A percentile compares a stretch with the other conserved stretches of the same genome.
phyloP scores from a whole-genome alignment of 2,113 vertebrate species.

The Rhodinocichla rosea region DNA sequence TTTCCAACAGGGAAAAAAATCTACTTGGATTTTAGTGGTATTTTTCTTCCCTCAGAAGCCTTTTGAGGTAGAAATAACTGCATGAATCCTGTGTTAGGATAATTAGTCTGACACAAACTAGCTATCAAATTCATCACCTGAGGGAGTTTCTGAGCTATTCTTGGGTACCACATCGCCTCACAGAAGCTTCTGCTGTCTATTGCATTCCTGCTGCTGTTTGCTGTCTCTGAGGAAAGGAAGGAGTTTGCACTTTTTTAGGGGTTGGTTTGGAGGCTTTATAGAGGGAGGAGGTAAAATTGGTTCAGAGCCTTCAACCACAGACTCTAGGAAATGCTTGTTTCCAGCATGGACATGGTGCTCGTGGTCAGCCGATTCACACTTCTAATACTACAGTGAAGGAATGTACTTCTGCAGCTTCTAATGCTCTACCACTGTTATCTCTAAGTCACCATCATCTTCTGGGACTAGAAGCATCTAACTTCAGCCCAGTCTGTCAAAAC shows the following conservation, averaged over 20 bases:
- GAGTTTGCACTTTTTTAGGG: neutral
- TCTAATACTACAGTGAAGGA: neutral
- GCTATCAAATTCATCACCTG: neutral
- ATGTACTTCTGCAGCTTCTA: neutral
- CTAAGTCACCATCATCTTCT: neutral
- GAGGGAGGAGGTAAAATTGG: neutral
- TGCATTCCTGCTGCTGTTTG: neutral
- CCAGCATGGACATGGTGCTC: neutral
- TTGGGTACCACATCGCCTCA: neutral
- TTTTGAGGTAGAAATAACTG: neutral
- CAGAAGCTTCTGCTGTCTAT: neutral
- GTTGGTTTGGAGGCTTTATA: neutral
- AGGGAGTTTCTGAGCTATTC: neutral
- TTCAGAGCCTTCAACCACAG: neutral
- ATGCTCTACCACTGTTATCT: neutral
- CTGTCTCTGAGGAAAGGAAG: neutral
- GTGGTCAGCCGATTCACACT: neutral
- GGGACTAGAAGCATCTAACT: neutral
- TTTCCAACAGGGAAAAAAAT: neutral
- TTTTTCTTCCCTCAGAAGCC: neutral
- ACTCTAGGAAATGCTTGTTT: neutral
- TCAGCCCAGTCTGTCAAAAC: neutral
- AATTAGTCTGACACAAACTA: neutral
- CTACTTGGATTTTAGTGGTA: neutral
- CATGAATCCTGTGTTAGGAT: neutral